A percentile compares a stretch with the other conserved stretches of the same genome.
Evolutionary conservation across 2,113 vertebrate species (phyloP).

Genomic region (Rhinolophus sinicus): DNA sequence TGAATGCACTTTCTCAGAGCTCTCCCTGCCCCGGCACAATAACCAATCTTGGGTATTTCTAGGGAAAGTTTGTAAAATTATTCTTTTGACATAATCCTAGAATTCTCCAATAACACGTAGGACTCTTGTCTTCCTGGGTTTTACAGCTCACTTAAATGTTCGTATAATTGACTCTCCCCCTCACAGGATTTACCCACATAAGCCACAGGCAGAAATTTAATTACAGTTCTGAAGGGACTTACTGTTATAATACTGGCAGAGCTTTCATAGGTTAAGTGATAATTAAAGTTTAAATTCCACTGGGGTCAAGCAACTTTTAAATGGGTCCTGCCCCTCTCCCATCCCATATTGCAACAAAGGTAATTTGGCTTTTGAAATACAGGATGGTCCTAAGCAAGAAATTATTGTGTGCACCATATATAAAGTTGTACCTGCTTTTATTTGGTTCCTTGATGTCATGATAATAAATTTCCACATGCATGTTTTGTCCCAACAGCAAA

Average conservation of each 20-base stretch:
- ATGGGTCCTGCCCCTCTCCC: not conserved
- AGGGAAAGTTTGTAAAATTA: not conserved
- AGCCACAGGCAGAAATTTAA: conserved; percentile 68
- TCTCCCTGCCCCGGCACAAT: not conserved
- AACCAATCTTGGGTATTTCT: conserved; percentile 16
- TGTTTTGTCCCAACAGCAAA: not conserved
- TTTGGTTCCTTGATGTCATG: not conserved
- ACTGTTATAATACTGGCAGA: conserved; percentile 26
- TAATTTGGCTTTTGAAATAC: conserved; percentile 38
- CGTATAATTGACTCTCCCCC: conserved; percentile 48
- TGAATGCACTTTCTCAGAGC: not conserved
- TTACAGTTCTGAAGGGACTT: conserved; percentile 50
- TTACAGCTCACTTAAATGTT: conserved; percentile 53
- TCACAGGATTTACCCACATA: conserved; percentile 53
- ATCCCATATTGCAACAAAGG: not conserved
- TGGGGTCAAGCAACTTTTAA: conserved; percentile 38
- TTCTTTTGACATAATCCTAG: conserved; percentile 33
- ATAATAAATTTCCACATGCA: not conserved
- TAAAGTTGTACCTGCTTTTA: not conserved
- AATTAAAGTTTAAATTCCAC: conserved; percentile 64
- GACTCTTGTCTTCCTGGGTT: conserved; percentile 44
- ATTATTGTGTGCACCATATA: not conserved
- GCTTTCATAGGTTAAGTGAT: conserved; percentile 53
- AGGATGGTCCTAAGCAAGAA: conserved; percentile 15
- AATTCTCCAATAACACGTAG: conserved; percentile 10